Evolutionary conservation across 2,888 invertebrate species (phyloP), one percentile per base, ranked within the genome.

Genomic region (Ichneumoninae sp.): DNA sequence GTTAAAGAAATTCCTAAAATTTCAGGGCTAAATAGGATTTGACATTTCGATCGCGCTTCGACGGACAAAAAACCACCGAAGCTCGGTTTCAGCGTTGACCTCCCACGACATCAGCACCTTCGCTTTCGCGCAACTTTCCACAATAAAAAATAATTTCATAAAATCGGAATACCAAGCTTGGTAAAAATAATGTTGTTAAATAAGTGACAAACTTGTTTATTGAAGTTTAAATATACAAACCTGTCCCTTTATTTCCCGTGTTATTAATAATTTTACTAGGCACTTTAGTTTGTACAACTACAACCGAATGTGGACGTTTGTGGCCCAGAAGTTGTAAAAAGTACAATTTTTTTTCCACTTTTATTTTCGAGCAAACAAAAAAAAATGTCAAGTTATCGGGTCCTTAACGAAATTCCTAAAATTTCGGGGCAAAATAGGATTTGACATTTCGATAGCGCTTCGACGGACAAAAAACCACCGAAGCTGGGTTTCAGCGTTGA

Each of bases 81-180:
- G 7, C 40, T 54, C 26, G 22, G 52, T 40, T 44, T 40, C 30
- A 50, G 30, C 78, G 78, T 69, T 69, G 79, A 78, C 63, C 74
- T 78, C 79, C 40, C 65, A 1, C 8, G 65, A 47, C 33, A 73
- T 50, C n/a, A 65, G n/a, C 47, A 40, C 60, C 73, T 71, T 76
- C 63, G 75, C 79, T 83, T 83, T 85, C 79, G 79, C 63, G 40
- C 74, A 80, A 87, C 83, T 19, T 19, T 19, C 19, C 19, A 19
- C 19, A 19, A 19, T 19, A 19, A 19, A 19, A 19, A 0, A 19
- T 19, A 19, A 19, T 19, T 19, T 19, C 19, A 19, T 19, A 33
- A 33, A 33, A 33, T 33, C 33, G 40, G 40, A 40, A 40, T 8
- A 40, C 8, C 2, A 40, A 40, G 2, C 0, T 40, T 2, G 22